Evolutionary conservation across 2,113 vertebrate genomes (phyloP), one percentile per base, ranked within the genome.

Genomic region (Oreochromis aureus): DNA sequence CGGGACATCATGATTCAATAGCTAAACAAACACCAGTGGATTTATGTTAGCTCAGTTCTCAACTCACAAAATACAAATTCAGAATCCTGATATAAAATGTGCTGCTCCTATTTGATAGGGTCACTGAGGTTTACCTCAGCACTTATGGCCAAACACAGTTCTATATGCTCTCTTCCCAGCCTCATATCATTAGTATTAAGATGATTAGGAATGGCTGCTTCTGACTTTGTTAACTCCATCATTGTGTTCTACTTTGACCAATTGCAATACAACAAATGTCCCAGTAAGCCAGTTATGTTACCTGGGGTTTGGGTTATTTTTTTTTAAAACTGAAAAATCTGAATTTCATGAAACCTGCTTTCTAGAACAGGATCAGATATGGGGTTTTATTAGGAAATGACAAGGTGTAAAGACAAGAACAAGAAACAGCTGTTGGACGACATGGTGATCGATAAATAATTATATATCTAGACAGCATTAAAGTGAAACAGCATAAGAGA

Each of bases 371-470:
- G 39, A 41, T 71, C 66, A 22, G 12, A 24, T 24, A 71, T 4
- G 1, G 16, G 10, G 46, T 51, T 51, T 51, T 53, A 32, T 78
- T 51, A 1, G 73, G 73, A 51, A 73, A 56, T 41, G 78, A 80
- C 12, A 81, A 46, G 10, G 22, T 81, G 22, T 58, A 81, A 81
- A 41, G 7, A 18, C 22, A 30, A 81, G 36, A 30, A 55, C 13
- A 18, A 24, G 53, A 39, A 81, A 19, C 15, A 59, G 55, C 6
- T 8, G 32, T 30, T 71, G 48, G n/a, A 71, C 10, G 0, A 41
- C 10, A 0, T 44, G 53, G n/a, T 71, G 6, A 10, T 15, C 24
- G 0, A 41, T 39, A 39, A 22, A 83, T 11, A 44, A 58, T n/a
- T 19, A 78, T 78, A 32, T 78, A 51, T 78, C 16, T 32, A 51